phyloP scores from a whole-genome alignment of 1,140 invertebrate genomes.

The Bicyclus anynana region DNA sequence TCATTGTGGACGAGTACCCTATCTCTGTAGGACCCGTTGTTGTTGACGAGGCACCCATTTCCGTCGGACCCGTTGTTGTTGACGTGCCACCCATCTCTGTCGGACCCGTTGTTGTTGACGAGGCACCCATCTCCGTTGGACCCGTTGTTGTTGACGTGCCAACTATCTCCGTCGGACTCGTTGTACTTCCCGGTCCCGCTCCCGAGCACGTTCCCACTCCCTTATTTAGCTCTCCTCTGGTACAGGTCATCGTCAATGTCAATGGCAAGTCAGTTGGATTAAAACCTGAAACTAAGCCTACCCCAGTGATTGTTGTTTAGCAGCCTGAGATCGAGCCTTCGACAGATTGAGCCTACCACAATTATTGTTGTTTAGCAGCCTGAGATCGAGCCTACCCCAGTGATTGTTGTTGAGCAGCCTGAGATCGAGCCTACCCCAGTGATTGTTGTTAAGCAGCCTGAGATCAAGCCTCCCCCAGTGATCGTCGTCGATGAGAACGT shows the following conservation, averaged over 20 bases:
- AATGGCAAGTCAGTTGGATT: not conserved
- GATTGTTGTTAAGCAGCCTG: not conserved
- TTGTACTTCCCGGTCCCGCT: not conserved
- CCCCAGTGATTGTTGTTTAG: not conserved
- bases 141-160: not conserved
- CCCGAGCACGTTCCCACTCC: not conserved
- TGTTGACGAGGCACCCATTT: not conserved
- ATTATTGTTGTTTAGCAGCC: no score
- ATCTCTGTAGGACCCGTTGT: not conserved
- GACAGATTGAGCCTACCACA: no score
- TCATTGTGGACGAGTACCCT: slow-evolving; percentile 15
- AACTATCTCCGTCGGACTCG: not conserved
- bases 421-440: not conserved
- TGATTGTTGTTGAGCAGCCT: not conserved
- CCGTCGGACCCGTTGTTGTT: not conserved
- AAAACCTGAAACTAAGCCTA: not conserved
- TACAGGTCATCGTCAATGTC: slow-evolving; percentile 4
- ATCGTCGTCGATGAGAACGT: slow-evolving; percentile 3
- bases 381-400: not conserved
- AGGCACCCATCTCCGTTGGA: not conserved
- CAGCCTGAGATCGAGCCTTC: slow-evolving; percentile 1
- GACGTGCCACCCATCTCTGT: not conserved
- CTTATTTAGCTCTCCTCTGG: not conserved
- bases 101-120: not conserved
- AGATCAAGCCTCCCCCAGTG: not conserved